phyloP scores from a whole-genome alignment of 2,113 vertebrate genomes.

The Gila orcuttii region DNA sequence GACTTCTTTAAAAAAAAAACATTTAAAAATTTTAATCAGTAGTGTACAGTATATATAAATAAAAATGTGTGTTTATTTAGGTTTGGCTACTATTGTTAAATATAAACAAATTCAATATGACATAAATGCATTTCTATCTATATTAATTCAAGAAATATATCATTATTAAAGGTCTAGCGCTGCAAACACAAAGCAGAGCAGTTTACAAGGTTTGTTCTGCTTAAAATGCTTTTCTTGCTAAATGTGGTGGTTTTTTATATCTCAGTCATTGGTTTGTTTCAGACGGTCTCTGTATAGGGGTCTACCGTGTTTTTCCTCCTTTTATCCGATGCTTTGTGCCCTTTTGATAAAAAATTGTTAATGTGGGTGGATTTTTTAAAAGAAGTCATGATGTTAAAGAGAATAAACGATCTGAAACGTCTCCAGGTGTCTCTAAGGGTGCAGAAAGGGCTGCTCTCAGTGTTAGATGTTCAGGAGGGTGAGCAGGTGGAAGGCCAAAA shows the following conservation, averaged over 20 bases:
- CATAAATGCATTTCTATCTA: not conserved
- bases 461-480: conserved; percentile 36
- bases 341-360: not conserved
- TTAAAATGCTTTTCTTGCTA: not conserved
- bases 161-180: conserved; percentile 56
- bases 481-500: conserved; percentile 62
- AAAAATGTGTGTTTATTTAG: not conserved
- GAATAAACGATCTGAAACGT: not conserved
- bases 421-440: conserved; percentile 69
- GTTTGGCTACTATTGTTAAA: not conserved
- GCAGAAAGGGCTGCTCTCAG: conserved; percentile 67
- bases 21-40: not conserved
- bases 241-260: not conserved
- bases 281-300: not conserved
- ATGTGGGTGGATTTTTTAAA: not conserved
- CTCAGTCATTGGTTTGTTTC: not conserved
- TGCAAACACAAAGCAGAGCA: conserved; percentile 44
- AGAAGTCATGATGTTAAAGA: not conserved
- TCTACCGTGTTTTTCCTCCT: not conserved
- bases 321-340: not conserved
- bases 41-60: not conserved
- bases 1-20: too few relatives aligned
- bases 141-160: not conserved
- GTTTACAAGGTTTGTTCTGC: conserved; percentile 56
- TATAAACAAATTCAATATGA: not conserved